phyloP scores from a whole-genome alignment of 1,140 invertebrate genomes.

The Drosophila rhopaloa region DNA sequence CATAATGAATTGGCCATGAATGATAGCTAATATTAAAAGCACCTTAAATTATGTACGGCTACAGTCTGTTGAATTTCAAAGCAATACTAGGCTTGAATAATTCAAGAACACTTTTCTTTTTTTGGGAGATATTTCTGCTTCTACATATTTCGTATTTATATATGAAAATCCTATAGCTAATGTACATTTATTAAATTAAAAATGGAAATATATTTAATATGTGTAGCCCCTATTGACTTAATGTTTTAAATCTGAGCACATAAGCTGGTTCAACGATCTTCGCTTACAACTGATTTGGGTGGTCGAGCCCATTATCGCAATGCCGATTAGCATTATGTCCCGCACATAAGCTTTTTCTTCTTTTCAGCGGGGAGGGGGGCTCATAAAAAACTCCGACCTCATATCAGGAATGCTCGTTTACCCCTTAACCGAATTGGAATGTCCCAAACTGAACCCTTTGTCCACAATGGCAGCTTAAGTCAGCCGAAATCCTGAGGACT shows the following conservation, averaged over 20 bases:
- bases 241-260: neutral
- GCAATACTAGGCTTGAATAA: neutral
- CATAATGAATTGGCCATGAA: conserved; percentile 28
- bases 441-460: conserved; percentile 10
- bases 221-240: too few relatives aligned
- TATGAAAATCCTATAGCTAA: too few relatives aligned
- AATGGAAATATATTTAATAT: too few relatives aligned
- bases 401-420: conserved; percentile 47
- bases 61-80: neutral
- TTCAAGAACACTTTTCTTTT: neutral
- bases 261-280: conserved; percentile 20
- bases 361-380: neutral
- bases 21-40: conserved; percentile 26
- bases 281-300: conserved; percentile 34
- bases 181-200: too few relatives aligned
- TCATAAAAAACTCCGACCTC: conserved; percentile 41
- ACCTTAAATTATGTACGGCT: conserved; percentile 11
- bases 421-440: conserved; percentile 30
- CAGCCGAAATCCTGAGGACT: conserved; percentile 62
- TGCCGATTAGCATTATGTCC: conserved; percentile 53
- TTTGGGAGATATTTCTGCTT: too few relatives aligned
- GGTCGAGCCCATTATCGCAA: conserved; percentile 28
- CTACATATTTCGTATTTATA: too few relatives aligned
- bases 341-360: conserved; percentile 35
- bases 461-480: conserved; percentile 67